These are phyloP conservation scores for Dilophus febrilis DNA, from an alignment of 2,888 invertebrate genomes.

Conservation along the genomic window DNA sequence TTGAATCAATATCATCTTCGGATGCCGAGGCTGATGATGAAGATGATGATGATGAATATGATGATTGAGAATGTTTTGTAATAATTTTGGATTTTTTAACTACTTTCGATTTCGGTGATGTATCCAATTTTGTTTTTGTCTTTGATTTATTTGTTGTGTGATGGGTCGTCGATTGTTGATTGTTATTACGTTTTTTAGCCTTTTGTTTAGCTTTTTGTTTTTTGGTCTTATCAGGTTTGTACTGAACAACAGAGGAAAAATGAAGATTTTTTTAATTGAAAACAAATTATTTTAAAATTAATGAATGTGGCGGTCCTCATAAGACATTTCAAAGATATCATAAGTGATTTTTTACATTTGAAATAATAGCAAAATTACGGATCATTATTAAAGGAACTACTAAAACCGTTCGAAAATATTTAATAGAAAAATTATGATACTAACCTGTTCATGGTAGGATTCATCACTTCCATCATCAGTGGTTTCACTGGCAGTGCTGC, in stretches of 20 bases:
- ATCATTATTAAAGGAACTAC: no score
- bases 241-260: background rate
- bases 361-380: no score
- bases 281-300: background rate
- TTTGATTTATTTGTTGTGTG: constrained; percentile 9
- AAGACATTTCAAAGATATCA: no score
- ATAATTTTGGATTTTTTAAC: constrained; percentile 24
- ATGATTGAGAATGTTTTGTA: constrained; percentile 29
- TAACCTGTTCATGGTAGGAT: constrained; percentile 9
- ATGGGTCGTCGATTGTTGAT: constrained; percentile 11
- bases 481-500: constrained; percentile 7
- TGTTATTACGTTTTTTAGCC: constrained; percentile 27
- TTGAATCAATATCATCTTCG: no score
- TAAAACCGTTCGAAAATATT: no score
- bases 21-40: no score
- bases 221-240: constrained; percentile 1
- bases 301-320: background rate
- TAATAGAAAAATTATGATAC: no score
- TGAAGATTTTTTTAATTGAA: background rate
- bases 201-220: no score
- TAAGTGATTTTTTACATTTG: no score
- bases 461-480: constrained; percentile 11
- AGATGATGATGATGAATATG: no score
- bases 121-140: constrained; percentile 16
- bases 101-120: constrained; percentile 5